These are phyloP conservation scores for Leptodirus hochenwartii DNA, from an alignment of 2,888 invertebrate species.

Conservation along the genomic window DNA sequence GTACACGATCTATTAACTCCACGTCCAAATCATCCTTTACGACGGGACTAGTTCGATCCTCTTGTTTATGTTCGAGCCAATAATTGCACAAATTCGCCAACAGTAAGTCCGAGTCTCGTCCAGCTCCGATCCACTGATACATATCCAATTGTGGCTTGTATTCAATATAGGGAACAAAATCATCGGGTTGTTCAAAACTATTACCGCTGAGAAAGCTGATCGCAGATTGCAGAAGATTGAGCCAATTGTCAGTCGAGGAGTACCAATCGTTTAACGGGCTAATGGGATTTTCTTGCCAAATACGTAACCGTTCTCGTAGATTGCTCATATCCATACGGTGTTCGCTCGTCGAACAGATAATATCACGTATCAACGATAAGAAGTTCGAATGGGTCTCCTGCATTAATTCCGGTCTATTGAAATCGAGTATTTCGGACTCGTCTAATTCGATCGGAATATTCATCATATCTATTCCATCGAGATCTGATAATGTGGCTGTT, in stretches of 20 bases:
- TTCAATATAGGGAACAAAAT: conserved; percentile 78
- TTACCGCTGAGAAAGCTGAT: conserved; percentile 73
- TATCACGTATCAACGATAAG: conserved; percentile 71
- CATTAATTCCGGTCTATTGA: conserved; percentile 39
- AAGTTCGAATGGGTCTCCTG: conserved; percentile 74
- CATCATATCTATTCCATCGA: conserved; percentile 56
- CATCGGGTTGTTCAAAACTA: conserved; percentile 60
- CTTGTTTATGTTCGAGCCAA: conserved; percentile 51
- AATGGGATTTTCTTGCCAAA: conserved; percentile 64
- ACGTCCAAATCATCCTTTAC: conserved; percentile 20
- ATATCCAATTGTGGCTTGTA: conserved; percentile 52
- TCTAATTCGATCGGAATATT: conserved; percentile 57
- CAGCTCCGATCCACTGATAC: conserved; percentile 93
- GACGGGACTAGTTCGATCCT: conserved; percentile 18
- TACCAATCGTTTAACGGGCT: conserved; percentile 73
- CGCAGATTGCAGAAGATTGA: conserved; percentile 54
- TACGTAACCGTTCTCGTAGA: conserved; percentile 50
- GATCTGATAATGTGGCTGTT: conserved; percentile 30
- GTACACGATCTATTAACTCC: conserved; percentile 24
- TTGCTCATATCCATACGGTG: conserved; percentile 64
- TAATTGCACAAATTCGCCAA: conserved; percentile 56
- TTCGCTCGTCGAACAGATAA: conserved; percentile 71
- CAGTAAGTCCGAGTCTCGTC: conserved; percentile 70
- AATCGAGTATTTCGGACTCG: conserved; percentile 36
- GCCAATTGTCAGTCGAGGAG: conserved; percentile 51